Evolutionary conservation across 1,140 invertebrate genomes (phyloP).

Genomic region (Anadara kagoshimensis): DNA sequence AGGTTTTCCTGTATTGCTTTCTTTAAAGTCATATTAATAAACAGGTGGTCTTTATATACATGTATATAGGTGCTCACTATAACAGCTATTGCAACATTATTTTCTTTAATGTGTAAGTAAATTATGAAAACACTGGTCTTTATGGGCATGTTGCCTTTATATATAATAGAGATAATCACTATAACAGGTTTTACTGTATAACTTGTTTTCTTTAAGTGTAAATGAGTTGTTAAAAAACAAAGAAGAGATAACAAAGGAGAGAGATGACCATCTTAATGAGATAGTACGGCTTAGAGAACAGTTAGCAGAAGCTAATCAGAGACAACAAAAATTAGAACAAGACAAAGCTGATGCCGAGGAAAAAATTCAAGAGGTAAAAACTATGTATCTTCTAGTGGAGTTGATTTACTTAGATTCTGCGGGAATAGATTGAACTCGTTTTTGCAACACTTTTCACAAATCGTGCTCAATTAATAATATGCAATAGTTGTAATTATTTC

Average conservation of each 20-base stretch:
- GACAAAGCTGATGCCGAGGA: slow-evolving; percentile 58
- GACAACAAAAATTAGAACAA: slow-evolving; percentile 61
- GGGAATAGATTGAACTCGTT: not conserved
- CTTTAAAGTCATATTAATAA: too few relatives aligned
- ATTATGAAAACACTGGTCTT: too few relatives aligned
- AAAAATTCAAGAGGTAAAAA: slow-evolving; percentile 65
- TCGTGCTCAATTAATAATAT: too few relatives aligned
- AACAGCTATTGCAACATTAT: too few relatives aligned
- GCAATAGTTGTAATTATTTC: too few relatives aligned
- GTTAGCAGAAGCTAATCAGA: slow-evolving; percentile 52
- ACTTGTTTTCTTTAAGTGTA: slow-evolving; percentile 62
- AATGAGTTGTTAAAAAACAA: slow-evolving; percentile 72
- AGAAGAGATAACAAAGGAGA: slow-evolving; percentile 71
- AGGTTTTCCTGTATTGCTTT: too few relatives aligned
- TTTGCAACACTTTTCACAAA: not conserved
- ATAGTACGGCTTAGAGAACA: slow-evolving; percentile 66
- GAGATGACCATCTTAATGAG: slow-evolving; percentile 69
- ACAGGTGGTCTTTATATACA: too few relatives aligned
- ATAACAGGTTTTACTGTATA: too few relatives aligned
- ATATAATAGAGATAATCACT: too few relatives aligned
- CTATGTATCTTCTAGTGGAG: not conserved
- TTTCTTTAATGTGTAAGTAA: too few relatives aligned
- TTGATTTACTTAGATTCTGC: not conserved
- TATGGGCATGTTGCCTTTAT: too few relatives aligned
- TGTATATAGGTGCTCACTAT: too few relatives aligned